Base-by-base conservation (phyloP, 2,888 invertebrate genomes). In the Octodonta nipae region DNA sequence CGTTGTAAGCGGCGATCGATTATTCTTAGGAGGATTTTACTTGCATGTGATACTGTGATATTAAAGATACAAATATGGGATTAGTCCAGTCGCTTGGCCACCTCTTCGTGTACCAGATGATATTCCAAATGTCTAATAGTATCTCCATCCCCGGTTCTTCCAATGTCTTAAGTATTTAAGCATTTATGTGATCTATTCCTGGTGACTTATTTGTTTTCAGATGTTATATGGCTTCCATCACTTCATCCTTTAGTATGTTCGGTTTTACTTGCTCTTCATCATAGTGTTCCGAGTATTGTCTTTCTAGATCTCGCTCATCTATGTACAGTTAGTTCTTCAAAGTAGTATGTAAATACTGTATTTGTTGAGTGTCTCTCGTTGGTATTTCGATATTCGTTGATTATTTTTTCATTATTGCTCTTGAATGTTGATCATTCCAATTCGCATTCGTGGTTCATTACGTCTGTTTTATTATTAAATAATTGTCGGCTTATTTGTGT, bases 1-100 rank as follows among this genome's bases (percentile, higher is more conserved):
- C 20, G 26, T 26, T 10, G 6, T 10, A 7, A 26, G 6, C 26
- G 6, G 26, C 12, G 6, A 10, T 26, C 10, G 26, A 26, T 26
- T 7, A 26, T 26, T 5, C 26, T 5, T 26, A 26, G 26, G 6
- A 11, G 12, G 10, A 26, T 26, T 26, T 26, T 26, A 11, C 26
- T 26, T 10, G 26, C 6, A 26, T 26, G 26, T 10, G 26, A 26
- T 26, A 26, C 10, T 26, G 26, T 10, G 26, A 26, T 26, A 26
- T 26, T 10, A 26, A 26, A 26, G 26, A 26, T 5, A 26, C 10
- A 17, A 8, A n/a, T 17, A 17, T 8, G 17, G 17, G 8, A 17
- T 5, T 17, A 6, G 8, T 8, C 8, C n/a, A n/a, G n/a, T n/a
- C n/a, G n/a, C n/a, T n/a, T n/a, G n/a, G n/a, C n/a, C n/a, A n/a